Percentiles rank a stretch among this genome's conserved stretches.
These are phyloP conservation scores for Perithous albicinctus DNA, from an alignment of 2,888 invertebrate genomes.

Conservation along the genomic window DNA sequence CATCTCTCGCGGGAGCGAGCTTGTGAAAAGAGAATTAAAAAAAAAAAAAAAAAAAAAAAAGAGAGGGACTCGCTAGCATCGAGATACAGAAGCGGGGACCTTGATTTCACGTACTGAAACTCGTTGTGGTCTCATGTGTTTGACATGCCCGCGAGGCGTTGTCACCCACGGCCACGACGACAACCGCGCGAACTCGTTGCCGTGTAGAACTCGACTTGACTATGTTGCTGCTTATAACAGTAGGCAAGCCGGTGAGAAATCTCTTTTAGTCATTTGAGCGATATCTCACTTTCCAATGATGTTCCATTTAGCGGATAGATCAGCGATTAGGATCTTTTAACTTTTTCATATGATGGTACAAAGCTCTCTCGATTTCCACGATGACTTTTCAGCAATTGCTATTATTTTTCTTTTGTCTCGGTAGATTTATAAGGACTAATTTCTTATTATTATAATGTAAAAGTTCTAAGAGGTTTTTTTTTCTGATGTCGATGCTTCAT, in stretches of 20 bases:
- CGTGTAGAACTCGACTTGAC: neutral
- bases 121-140: constrained; percentile 43
- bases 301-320: constrained; percentile 9
- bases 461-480: neutral
- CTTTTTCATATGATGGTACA: neutral
- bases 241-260: constrained; percentile 7
- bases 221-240: neutral
- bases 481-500: neutral
- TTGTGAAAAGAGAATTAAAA: constrained; percentile 4
- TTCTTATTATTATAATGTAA: neutral
- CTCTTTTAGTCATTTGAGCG: constrained; percentile 24
- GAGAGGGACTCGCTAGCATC: neutral
- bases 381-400: constrained; percentile 9
- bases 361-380: neutral
- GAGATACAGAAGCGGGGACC: constrained; percentile 33
- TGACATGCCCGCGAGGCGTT: constrained; percentile 46
- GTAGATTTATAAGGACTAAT: neutral
- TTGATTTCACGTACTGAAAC: constrained; percentile 60
- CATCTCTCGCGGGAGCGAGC: constrained; percentile 17
- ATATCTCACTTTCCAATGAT: constrained; percentile 48
- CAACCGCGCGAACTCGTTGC: constrained; percentile 16
- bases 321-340: constrained; percentile 2
- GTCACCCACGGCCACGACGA: constrained; percentile 45
- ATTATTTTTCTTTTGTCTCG: neutral
- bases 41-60: constrained; percentile 9